Conservation (phyloP, 2,888 invertebrate genomes). For the Peribatodes rhomboidaria region DNA sequence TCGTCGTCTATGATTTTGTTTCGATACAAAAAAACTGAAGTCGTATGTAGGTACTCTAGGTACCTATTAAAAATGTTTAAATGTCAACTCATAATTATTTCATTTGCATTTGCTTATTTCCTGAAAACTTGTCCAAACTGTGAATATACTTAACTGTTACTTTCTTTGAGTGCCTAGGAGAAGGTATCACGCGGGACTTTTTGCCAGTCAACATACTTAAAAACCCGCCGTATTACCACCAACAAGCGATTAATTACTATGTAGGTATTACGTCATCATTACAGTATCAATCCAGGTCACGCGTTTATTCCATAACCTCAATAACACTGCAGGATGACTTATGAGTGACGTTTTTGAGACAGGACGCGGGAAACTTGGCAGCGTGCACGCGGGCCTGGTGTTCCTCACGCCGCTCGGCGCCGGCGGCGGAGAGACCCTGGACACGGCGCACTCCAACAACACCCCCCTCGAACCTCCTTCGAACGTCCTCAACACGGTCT, state of each 20-base stretch:
- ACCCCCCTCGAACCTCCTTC: slow-evolving; percentile 75
- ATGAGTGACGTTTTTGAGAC: slow-evolving; percentile 72
- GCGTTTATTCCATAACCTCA: background rate
- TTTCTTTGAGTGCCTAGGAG: too few relatives aligned
- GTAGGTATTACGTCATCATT: background rate
- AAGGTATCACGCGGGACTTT: too few relatives aligned
- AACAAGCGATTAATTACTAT: background rate
- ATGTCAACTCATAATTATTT: too few relatives aligned
- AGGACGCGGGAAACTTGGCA: slow-evolving; percentile 80
- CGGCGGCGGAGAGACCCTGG: slow-evolving; percentile 63
- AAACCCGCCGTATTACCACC: background rate
- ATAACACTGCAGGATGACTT: slow-evolving; percentile 7
- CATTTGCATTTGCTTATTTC: too few relatives aligned
- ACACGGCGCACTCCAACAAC: slow-evolving; percentile 62
- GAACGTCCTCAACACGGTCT: slow-evolving; percentile 74
- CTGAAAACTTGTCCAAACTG: too few relatives aligned
- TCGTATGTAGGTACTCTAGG: too few relatives aligned
- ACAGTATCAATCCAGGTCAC: background rate
- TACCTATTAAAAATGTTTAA: too few relatives aligned
- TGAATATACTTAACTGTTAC: too few relatives aligned
- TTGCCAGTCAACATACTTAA: background rate
- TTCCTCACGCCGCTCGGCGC: slow-evolving; percentile 78
- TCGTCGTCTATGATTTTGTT: too few relatives aligned
- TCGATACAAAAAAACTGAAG: too few relatives aligned
- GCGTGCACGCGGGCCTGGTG: slow-evolving; percentile 80